A percentile compares a stretch with the other conserved stretches of the same genome.
phyloP scores from a whole-genome alignment of 2,113 vertebrate species.

The Porphyrio hochstetteri region DNA sequence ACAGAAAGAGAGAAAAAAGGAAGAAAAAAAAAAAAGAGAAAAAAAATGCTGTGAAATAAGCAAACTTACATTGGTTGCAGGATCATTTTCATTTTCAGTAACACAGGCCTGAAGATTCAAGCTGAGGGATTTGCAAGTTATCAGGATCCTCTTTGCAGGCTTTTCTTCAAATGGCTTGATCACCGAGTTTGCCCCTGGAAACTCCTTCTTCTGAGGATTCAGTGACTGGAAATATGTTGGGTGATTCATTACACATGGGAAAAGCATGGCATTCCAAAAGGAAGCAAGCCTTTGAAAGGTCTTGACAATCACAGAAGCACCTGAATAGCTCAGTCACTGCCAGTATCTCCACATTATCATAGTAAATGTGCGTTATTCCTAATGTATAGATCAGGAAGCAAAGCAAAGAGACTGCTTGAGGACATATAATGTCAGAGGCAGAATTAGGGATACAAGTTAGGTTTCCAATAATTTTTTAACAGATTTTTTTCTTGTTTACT shows the following conservation, averaged over 20 bases:
- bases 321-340: background rate
- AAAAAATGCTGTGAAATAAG: background rate
- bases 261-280: background rate
- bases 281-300: background rate
- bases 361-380: background rate
- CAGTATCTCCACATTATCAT: background rate
- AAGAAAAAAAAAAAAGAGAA: fast-evolving
- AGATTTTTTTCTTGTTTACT: background rate
- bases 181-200: constrained; percentile 67
- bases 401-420: background rate
- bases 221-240: constrained; percentile 74
- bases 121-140: constrained; percentile 87
- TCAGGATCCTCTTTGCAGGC: constrained; percentile 87
- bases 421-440: background rate
- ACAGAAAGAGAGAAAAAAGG: background rate
- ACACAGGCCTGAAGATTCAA: constrained; percentile 92
- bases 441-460: background rate
- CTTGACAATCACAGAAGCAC: background rate
- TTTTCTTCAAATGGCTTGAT: constrained; percentile 92
- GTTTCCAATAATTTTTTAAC: background rate
- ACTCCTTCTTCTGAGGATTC: constrained; percentile 83
- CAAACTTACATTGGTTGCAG: constrained; percentile 87
- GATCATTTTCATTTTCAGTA: constrained; percentile 88
- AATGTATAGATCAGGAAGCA: background rate
- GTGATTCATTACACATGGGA: background rate